Evolutionary conservation across 2,113 vertebrate genomes (phyloP).

Genomic region (Drymodes brunneopygia): DNA sequence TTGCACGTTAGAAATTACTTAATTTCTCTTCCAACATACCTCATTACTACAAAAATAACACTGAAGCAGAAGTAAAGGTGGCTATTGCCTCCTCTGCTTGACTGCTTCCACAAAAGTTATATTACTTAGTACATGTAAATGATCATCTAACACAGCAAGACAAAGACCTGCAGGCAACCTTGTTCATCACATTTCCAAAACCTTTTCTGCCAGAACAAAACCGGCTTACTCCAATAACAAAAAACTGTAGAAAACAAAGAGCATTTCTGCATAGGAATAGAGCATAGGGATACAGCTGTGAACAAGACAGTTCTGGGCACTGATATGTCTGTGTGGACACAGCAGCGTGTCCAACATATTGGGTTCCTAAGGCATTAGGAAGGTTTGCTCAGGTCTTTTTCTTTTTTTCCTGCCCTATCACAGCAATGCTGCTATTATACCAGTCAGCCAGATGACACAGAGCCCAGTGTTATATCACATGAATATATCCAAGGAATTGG

Average conservation of each 20-base stretch:
- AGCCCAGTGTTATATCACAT: neutral
- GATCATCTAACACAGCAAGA: neutral
- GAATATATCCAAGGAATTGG: neutral
- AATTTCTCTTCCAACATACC: neutral
- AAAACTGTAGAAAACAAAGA: neutral
- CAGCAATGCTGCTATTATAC: neutral
- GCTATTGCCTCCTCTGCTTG: neutral
- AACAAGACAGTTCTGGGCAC: neutral
- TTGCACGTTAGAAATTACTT: neutral
- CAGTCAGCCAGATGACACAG: neutral
- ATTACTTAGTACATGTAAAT: neutral
- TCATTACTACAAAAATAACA: neutral
- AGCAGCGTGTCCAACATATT: neutral
- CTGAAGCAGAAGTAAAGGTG: neutral
- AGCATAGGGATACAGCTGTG: neutral
- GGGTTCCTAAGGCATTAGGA: fast-evolving
- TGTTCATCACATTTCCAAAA: neutral
- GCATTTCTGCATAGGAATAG: neutral
- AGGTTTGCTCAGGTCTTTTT: neutral
- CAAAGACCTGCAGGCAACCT: neutral
- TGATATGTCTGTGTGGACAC: neutral
- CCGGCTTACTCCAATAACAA: neutral
- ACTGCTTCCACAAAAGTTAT: neutral
- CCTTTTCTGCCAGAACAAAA: neutral
- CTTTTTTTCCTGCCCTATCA: neutral